A percentile compares a stretch with the other conserved stretches of the same genome.
Evolutionary conservation across 1,140 invertebrate species (phyloP).

Genomic region (Eufriesea mexicana): DNA sequence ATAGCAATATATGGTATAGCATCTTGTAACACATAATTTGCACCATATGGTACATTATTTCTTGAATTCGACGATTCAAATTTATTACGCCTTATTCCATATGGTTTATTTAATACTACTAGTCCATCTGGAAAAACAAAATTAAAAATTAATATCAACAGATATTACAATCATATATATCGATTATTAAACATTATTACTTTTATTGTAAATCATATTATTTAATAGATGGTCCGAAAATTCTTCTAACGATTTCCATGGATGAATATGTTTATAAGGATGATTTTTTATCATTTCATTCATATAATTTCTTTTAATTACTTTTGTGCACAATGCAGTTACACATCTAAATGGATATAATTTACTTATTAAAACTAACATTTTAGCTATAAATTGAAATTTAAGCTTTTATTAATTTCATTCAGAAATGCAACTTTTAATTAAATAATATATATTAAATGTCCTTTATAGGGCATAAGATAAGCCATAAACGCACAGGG

Average conservation of each 20-base stretch:
- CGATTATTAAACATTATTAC: conserved; percentile 51
- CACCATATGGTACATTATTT: conserved; percentile 51
- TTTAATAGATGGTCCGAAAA: conserved; percentile 65
- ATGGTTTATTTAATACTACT: conserved; percentile 80
- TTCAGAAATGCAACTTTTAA: neutral
- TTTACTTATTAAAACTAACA: neutral
- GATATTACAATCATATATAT: neutral
- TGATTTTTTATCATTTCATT: too few species aligned
- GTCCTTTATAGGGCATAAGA: neutral
- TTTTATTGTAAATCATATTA: conserved; percentile 72
- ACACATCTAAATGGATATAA: neutral
- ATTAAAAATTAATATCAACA: neutral
- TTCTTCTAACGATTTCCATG: conserved; percentile 70
- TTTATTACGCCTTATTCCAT: conserved; percentile 71
- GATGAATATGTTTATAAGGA: conserved; percentile 72
- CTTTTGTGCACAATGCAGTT: neutral
- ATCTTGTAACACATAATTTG: conserved; percentile 69
- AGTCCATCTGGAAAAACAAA: conserved; percentile 74
- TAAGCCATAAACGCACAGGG: neutral
- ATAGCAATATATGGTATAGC: conserved; percentile 69
- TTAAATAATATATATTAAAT: neutral
- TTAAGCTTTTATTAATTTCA: neutral
- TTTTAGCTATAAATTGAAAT: neutral
- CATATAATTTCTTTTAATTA: conserved; percentile 10
- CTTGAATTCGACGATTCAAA: neutral